Evolutionary conservation across 2,888 invertebrate species (phyloP), one percentile per base, ranked within the genome.

Genomic region (Macaria liturata): DNA sequence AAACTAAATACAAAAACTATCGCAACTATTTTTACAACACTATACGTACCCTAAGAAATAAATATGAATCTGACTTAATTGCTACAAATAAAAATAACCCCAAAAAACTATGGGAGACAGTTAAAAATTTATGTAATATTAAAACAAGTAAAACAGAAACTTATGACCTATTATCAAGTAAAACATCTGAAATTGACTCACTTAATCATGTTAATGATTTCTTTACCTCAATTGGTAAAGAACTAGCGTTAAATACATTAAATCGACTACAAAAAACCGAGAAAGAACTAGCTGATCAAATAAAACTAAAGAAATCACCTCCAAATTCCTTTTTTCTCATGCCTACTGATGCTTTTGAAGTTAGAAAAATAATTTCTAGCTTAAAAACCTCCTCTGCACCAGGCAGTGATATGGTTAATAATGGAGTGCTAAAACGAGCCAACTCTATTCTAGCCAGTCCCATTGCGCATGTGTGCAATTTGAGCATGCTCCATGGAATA

Each of bases 301-400:
- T 43, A 4, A 4, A 43, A 4, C 4, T 43, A 7, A n/a, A 43
- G 43, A 43, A 39, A 1, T 39, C 31, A 31, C 45, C 45, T 31
- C 3, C 31, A 7, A 30, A 45, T 31, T 31, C 30, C 4, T 45
- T 45, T 31, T 45, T 45, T 8, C 7, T 45, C 4, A 8, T 31
- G 4, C 45, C 45, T 3, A 45, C 45, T 31, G 20, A 31, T 31
- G 20, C 9, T 20, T 20, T 3, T 31, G 49, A 49, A 32, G 42
- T 49, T 9, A 31, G 3, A 6, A 49, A 49, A 8, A 49, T 49
- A 31, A 9, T 49, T 8, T 31, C 32, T 3, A 8, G 30, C n/a
- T 34, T 50, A 20, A 50, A 43, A 42, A 7, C 50, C 4, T n/a
- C 44, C 4, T 51, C 51, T 37, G 44, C 45, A 3, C 4, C 51